Evolutionary conservation across 2,888 invertebrate species (phyloP), one percentile per base, ranked within the genome.

Genomic region (Aporophyla lueneburgensis): DNA sequence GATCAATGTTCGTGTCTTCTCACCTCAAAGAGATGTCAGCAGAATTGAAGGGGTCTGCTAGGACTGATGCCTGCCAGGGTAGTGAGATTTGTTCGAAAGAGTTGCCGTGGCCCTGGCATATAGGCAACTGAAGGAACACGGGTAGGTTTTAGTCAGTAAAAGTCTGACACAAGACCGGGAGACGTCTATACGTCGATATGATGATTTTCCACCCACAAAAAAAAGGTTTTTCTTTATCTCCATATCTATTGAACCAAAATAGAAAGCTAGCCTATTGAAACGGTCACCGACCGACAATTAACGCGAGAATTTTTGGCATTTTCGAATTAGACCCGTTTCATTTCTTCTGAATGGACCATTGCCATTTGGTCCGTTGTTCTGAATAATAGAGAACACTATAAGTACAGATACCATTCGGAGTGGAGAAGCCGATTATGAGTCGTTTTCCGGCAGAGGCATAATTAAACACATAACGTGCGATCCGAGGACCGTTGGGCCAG

Each of bases 291-390:
- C 24, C 33, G 24, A 1, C 63, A 33, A 69, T 68, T 21, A 69
- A n/a, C 73, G 14, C 10, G 16, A 66, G 56, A 21, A 80, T 68
- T 75, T 83, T 80, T 16, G 84, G 63, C 24, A 68, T 75, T 78
- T 73, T 51, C 33, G 2, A 73, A 69, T 83, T 59, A 73, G 51
- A 69, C 2, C 9, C 16, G n/a, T 27, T 21, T 16, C 40, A 40
- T 75, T 65, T 40, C 21, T 27, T 21, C 24, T 19, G 40, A 75
- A 68, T 75, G 51, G 24, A n/a, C 33, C 16, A 54, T 16, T 4
- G 54, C 27, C 1, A 75, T 84, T 68, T 14, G 14, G 16, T 19
- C 54, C 49, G 27, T 40, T 49, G 16, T 43, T 33, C 40, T 54
- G 24, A 56, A 67, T 67, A 33, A 4, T 16, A 21, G 5, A 2